phyloP scores from a whole-genome alignment of 2,113 vertebrate species.

The Gallinago jamesoni region DNA sequence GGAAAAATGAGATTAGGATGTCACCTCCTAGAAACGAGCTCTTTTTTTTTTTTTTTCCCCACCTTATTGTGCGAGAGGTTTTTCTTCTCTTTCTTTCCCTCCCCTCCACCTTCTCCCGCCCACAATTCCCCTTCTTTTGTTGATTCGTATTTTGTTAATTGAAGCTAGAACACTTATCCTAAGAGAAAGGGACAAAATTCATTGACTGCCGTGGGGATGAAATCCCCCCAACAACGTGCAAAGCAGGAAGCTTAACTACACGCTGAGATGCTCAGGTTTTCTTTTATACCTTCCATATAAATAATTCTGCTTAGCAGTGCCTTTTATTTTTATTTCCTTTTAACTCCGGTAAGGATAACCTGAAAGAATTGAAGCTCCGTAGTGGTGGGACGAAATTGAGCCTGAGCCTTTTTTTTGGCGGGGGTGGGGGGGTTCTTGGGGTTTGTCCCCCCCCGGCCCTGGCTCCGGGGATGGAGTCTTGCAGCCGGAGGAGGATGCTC shows the following conservation, averaged over 20 bases:
- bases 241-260: neutral
- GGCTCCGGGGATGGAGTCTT: neutral
- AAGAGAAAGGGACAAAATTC: slow-evolving; percentile 7
- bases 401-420: neutral
- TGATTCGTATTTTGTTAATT: neutral
- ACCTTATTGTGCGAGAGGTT: neutral
- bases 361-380: neutral
- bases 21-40: neutral
- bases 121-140: neutral
- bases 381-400: neutral
- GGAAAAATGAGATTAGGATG: slow-evolving; percentile 11
- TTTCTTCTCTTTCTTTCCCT: neutral
- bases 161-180: neutral
- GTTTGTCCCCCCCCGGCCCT: no score
- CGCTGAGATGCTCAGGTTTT: neutral
- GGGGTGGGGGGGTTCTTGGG: neutral
- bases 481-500: neutral
- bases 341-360: neutral
- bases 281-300: neutral
- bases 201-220: neutral
- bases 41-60: fast-evolving
- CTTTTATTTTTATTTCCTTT: neutral
- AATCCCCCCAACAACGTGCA: neutral
- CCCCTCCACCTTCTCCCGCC: neutral
- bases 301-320: neutral